Evolutionary conservation across 92 coral and sea anemone species (phyloP), one percentile per base, ranked within the genome.

Genomic region (Montipora capitata): DNA sequence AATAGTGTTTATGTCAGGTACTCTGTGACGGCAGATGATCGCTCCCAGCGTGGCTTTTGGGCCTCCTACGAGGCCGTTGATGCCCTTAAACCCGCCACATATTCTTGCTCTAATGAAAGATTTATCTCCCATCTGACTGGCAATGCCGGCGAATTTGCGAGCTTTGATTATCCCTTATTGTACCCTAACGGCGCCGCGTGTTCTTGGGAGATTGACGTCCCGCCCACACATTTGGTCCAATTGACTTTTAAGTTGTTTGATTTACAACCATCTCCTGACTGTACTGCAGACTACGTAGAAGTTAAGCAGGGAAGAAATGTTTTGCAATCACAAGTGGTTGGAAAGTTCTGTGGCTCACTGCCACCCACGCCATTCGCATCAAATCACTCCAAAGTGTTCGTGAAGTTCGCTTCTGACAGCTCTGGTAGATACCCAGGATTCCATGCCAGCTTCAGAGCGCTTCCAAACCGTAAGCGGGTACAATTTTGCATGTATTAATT

Each of bases 361-460:
- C 71, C 56, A 7, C 94, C 85, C 5, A 9, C 56, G 15, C 20
- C 68, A 0, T 61, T 82, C 51, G 69, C 15, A 20, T 92, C 95
- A n/a, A 92, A 73, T 67, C 48, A 51, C 68, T 71, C 83, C n/a
- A 64, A 44, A 2, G 51, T 91, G 43, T 4, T 1, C 15, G 78
- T 91, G 20, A 68, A 86, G 4, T 76, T 91, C 18, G 76, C 13
- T 52, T 35, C 85, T 4, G 94, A 87, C 88, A 85, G 91, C 83
- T 80, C 66, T 4, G 91, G 89, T 5, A 75, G 80, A 40, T 91
- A 81, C 72, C 85, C 91, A 35, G 94, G 94, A 64, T 91, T 91
- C 85, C 77, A 87, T 62, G 94, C 91, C 40, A 66, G 63, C 61
- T 76, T 81, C 63, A 81, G 27, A 3, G 77, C 85, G 58, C 17